Evolutionary conservation across 2,797 vertebrate genomes (phyloP).

Genomic region (Oreortyx pictus): DNA sequence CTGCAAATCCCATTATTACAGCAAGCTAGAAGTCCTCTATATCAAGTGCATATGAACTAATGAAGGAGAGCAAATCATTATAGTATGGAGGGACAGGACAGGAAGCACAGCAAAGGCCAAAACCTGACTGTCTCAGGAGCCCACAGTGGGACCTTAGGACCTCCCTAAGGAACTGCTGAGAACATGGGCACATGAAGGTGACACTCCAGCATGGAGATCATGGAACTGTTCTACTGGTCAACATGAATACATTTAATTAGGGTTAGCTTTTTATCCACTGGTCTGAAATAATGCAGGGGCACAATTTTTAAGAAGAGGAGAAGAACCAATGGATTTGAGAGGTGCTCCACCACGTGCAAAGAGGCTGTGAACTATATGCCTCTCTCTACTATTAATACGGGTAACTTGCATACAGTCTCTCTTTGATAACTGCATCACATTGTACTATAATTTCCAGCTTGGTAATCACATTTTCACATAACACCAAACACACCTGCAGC

Average conservation of each 20-base stretch:
- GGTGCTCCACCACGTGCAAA: fast-evolving
- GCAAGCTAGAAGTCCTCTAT: background rate
- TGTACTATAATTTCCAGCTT: background rate
- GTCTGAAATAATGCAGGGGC: background rate
- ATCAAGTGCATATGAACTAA: background rate
- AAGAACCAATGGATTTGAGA: background rate
- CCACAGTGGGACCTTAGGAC: background rate
- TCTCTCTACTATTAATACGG: background rate
- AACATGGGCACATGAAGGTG: fast-evolving
- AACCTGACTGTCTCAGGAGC: background rate
- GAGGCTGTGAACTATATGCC: background rate
- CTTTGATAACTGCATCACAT: background rate
- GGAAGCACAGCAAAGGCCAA: background rate
- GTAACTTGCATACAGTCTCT: background rate
- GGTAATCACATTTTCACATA: background rate
- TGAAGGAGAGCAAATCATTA: background rate
- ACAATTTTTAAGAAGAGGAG: background rate
- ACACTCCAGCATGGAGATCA: background rate
- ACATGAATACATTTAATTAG: background rate
- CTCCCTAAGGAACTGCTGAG: background rate
- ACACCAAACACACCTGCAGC: background rate
- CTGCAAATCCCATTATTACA: background rate
- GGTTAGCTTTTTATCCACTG: background rate
- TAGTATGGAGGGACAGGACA: background rate
- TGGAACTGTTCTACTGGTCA: background rate